These are phyloP conservation scores for Xerus rutilus DNA, from an alignment of 2,797 vertebrate genomes.

Conservation along the genomic window DNA sequence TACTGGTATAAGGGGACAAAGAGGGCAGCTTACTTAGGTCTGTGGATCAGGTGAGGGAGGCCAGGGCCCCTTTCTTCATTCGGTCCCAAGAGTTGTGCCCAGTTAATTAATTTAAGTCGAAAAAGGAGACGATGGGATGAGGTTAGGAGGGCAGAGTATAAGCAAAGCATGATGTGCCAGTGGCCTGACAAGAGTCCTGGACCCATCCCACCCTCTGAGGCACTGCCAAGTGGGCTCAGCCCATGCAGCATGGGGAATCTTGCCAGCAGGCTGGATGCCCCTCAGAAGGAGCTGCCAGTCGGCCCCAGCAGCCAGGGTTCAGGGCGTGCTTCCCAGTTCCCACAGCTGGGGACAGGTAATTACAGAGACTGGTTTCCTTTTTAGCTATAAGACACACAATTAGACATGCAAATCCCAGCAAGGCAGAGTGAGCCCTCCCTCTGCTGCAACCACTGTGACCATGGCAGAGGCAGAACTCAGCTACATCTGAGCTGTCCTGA, in stretches of 20 bases:
- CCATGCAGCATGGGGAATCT: background rate
- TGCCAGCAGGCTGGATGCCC: background rate
- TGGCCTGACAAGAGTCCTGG: background rate
- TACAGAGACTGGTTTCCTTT: slow-evolving; percentile 81
- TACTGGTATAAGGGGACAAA: background rate
- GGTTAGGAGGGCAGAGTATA: background rate
- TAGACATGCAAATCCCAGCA: slow-evolving; percentile 67
- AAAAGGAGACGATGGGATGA: background rate
- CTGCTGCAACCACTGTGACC: background rate
- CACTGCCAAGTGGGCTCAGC: background rate
- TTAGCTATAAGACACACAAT: slow-evolving; percentile 82
- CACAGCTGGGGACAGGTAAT: slow-evolving; percentile 79
- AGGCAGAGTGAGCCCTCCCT: background rate
- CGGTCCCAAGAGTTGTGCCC: background rate
- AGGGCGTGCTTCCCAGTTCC: slow-evolving; percentile 63
- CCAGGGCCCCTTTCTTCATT: background rate
- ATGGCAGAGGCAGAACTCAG: background rate
- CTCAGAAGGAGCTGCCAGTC: background rate
- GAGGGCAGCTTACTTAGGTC: background rate
- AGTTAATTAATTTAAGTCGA: slow-evolving; percentile 16
- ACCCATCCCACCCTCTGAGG: background rate
- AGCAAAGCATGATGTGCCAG: background rate
- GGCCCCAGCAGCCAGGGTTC: slow-evolving; percentile 46
- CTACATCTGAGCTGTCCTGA: slow-evolving; percentile 70
- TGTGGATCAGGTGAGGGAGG: background rate